Evolutionary conservation across 2,888 invertebrate genomes (phyloP).

Genomic region (Dolomedes plantarius): DNA sequence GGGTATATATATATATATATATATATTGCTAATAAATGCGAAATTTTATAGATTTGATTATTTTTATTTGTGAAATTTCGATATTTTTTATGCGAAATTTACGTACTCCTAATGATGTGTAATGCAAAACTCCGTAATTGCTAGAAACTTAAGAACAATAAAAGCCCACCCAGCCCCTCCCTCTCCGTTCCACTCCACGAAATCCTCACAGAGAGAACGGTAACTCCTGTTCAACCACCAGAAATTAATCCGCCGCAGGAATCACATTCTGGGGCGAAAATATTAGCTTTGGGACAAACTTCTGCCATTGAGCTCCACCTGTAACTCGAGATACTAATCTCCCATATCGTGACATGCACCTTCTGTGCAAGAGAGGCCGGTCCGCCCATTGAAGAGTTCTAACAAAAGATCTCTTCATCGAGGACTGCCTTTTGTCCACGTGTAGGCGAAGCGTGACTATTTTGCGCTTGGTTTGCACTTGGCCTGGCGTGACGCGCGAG

Average conservation of each 20-base stretch:
- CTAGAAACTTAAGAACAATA: too few species aligned
- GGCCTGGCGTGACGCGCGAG: constrained; percentile 26
- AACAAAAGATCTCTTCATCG: constrained; percentile 21
- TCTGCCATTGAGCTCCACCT: constrained; percentile 18
- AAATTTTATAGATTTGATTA: too few species aligned
- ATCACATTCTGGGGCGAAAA: neutral
- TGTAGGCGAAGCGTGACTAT: constrained; percentile 47
- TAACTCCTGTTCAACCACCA: too few species aligned
- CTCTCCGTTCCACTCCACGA: too few species aligned
- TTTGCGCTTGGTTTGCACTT: constrained; percentile 50
- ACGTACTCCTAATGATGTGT: too few species aligned
- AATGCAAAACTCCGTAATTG: too few species aligned
- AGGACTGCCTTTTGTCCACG: constrained; percentile 6
- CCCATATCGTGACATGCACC: constrained; percentile 29
- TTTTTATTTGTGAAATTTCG: too few species aligned
- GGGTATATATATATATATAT: too few species aligned
- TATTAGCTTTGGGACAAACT: constrained; percentile 25
- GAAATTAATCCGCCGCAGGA: neutral
- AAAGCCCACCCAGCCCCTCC: too few species aligned
- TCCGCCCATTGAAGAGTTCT: neutral
- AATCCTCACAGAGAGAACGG: too few species aligned
- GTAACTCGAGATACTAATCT: constrained; percentile 32
- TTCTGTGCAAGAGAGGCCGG: neutral
- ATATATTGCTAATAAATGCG: too few species aligned
- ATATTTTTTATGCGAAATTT: too few species aligned